Base-by-base conservation (phyloP, 2,113 vertebrate species). In the Chascanopsetta lugubris region DNA sequence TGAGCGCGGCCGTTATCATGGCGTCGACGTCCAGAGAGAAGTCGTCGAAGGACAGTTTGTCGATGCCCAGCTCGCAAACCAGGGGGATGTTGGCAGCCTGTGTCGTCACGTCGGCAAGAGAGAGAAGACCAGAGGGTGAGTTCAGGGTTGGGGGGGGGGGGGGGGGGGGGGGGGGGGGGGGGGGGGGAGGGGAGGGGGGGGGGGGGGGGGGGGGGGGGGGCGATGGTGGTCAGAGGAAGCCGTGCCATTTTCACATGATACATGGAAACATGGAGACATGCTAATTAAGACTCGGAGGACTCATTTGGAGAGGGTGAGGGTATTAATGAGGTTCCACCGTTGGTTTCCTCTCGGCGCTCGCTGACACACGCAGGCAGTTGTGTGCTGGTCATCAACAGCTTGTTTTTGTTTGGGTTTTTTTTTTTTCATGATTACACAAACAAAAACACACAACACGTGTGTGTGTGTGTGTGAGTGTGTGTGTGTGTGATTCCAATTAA, bases 1-100 rank as follows among this genome's bases (percentile, higher is more conserved):
- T 92, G 68, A 99, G 92, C 27, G 96, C 94, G 25, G 97, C 97
- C 1, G 96, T 96, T 82, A 99, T 95, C 97, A 99, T 99, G 89
- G 95, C 94, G 10, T 99, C 97, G 15, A 94, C 92, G 5, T 99
- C 97, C 34, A 99, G 93, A 2, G 97, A 99, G 91, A 99, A 99
- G 90, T 99, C 97, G 80, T 99, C 96, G 87, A 99, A 99, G 83
- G 96, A 96, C 76, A 99, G 93, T 81, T 96, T 92, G 36, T 94
- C 95, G 25, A 99, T 99, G 89, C 94, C 94, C 84, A 99, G 92
- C 85, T 99, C 97, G 62, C 95, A 96, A 80, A 96, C 97, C 84
- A 96, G 90, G 57, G 97, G 97, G 69, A 99, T 97, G 86, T 94
- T 98, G 61, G 95, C 95, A 74, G 96, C 96, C 97, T 99, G 90